Evolutionary conservation across 2,113 vertebrate genomes (phyloP).

Genomic region (Cebus imitator): DNA sequence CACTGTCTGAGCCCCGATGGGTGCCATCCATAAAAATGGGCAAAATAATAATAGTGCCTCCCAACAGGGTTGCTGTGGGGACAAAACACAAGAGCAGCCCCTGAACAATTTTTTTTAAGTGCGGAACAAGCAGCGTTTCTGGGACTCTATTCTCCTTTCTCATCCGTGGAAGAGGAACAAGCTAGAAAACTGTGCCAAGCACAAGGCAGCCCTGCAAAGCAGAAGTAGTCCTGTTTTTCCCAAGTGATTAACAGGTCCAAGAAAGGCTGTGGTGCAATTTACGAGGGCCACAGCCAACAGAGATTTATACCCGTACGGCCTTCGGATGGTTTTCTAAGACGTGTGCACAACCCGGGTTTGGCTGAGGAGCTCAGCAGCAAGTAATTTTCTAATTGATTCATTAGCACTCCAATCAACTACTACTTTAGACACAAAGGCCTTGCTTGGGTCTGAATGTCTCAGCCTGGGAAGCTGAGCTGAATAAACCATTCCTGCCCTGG

Average conservation of each 20-base stretch:
- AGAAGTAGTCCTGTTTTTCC: constrained; percentile 34
- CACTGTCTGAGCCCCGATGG: not conserved
- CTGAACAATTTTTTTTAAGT: not conserved
- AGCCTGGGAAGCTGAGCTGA: not conserved
- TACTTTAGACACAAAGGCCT: constrained; percentile 59
- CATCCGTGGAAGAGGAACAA: not conserved
- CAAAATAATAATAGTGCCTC: not conserved
- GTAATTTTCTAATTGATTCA: constrained; percentile 79
- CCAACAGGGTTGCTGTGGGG: accelerated
- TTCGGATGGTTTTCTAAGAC: constrained; percentile 60
- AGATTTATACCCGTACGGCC: constrained; percentile 49
- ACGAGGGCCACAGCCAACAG: constrained; percentile 64
- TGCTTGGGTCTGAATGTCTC: not conserved
- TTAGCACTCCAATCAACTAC: constrained; percentile 75
- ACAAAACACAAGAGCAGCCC: not conserved
- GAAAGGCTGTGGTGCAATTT: constrained; percentile 66
- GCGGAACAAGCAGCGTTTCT: not conserved
- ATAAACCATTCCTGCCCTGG: not conserved
- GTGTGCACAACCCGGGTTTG: constrained; percentile 40
- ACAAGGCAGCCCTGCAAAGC: constrained; percentile 49
- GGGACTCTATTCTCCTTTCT: not conserved
- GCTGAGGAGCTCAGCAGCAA: constrained; percentile 62
- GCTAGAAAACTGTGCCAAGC: constrained; percentile 36
- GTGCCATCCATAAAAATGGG: not conserved
- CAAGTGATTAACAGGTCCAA: constrained; percentile 61